Percentiles rank a stretch among this genome's conserved stretches.
These are phyloP conservation scores for Cynocephalus volans DNA, from an alignment of 2,113 vertebrate species.

Conservation along the genomic window DNA sequence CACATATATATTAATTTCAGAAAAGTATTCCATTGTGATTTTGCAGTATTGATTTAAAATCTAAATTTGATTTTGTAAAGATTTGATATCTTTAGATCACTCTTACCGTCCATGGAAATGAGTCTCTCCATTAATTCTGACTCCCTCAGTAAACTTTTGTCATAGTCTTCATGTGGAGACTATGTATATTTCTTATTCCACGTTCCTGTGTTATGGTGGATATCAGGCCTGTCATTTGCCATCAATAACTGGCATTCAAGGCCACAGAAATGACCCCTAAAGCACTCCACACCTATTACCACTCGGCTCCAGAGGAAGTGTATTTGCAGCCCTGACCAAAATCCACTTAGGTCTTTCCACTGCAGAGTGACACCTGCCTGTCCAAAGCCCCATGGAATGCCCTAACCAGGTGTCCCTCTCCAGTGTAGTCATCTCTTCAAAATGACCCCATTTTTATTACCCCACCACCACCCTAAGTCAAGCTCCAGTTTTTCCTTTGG, in stretches of 20 bases:
- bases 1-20: neutral
- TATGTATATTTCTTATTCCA: neutral
- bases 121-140: neutral
- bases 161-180: neutral
- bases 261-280: neutral
- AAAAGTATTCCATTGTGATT: neutral
- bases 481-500: too few species aligned
- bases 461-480: neutral
- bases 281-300: neutral
- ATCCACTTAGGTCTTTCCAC: neutral
- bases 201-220: fast-evolving
- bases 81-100: neutral
- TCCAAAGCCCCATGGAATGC: neutral
- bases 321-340: neutral
- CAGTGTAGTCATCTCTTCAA: neutral
- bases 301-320: too few species aligned
- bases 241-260: neutral
- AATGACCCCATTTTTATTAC: neutral
- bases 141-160: too few species aligned
- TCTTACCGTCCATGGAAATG: neutral
- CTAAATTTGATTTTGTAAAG: neutral
- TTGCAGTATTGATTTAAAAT: neutral
- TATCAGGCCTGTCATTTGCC: neutral
- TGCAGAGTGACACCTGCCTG: neutral
- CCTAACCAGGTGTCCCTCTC: neutral